Evolutionary conservation across 2,113 vertebrate species (phyloP).

Genomic region (Damaliscus lunatus): DNA sequence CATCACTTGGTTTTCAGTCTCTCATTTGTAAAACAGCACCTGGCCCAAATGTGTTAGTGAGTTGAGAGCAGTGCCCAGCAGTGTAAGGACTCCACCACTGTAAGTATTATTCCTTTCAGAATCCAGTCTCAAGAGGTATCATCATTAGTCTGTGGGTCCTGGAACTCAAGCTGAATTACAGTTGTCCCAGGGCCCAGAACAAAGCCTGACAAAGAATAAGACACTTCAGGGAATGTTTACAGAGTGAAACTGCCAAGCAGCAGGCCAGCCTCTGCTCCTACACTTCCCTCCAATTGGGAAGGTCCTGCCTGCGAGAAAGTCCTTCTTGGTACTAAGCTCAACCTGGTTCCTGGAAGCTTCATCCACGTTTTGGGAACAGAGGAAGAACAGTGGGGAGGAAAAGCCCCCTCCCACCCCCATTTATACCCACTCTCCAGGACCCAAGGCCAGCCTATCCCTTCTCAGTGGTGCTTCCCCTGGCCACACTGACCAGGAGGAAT

Average conservation of each 20-base stretch:
- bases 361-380: background rate
- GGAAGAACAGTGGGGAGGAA: too few species aligned
- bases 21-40: background rate
- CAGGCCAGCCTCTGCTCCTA: background rate
- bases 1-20: background rate
- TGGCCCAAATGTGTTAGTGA: rapidly evolving
- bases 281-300: background rate
- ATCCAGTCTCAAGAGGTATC: background rate
- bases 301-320: background rate
- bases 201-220: background rate
- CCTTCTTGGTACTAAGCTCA: background rate
- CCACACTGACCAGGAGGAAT: background rate
- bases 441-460: background rate
- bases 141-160: background rate
- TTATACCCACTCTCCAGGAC: background rate
- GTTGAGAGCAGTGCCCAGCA: background rate
- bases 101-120: background rate
- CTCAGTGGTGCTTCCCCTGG: background rate
- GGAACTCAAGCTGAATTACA: background rate
- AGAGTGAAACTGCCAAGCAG: background rate
- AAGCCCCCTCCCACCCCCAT: rapidly evolving
- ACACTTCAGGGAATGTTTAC: background rate
- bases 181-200: background rate
- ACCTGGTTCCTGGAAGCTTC: background rate
- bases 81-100: background rate